Evolutionary conservation across 2,113 vertebrate species (phyloP).

Genomic region (Stictonetta naevosa): DNA sequence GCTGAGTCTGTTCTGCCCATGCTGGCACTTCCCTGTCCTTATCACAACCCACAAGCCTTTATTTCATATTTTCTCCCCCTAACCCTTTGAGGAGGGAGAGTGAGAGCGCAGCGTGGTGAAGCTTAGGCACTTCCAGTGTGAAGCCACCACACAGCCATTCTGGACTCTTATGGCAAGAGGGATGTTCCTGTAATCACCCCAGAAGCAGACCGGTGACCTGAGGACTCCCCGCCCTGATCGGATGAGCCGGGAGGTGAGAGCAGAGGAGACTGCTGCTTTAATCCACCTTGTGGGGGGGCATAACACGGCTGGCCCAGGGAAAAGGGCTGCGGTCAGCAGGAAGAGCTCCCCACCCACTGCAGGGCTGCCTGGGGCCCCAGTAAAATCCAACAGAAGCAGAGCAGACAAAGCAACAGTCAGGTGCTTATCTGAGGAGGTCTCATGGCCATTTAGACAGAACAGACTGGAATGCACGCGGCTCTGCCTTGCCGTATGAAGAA

Average conservation of each 20-base stretch:
- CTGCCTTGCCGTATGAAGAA: neutral
- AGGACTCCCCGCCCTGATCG: neutral
- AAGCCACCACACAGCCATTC: neutral
- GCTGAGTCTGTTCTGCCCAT: no score
- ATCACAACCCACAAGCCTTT: no score
- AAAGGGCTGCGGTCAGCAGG: neutral
- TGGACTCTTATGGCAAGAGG: neutral
- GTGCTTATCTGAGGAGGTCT: neutral
- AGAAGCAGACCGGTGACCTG: neutral
- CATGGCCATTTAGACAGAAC: neutral
- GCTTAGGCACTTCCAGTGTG: no score
- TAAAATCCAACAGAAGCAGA: neutral
- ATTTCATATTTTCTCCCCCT: no score
- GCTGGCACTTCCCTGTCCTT: no score
- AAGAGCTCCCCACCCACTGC: rapidly evolving
- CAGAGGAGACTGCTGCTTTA: neutral
- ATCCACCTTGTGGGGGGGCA: neutral
- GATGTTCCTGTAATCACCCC: neutral
- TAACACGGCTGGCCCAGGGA: neutral
- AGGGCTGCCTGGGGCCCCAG: neutral
- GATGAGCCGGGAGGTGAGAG: neutral
- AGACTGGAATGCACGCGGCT: neutral
- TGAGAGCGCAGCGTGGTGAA: no score
- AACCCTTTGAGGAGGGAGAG: no score
- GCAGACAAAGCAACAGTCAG: neutral